phyloP scores from a whole-genome alignment of 2,797 vertebrate species.

The Emys orbicularis region DNA sequence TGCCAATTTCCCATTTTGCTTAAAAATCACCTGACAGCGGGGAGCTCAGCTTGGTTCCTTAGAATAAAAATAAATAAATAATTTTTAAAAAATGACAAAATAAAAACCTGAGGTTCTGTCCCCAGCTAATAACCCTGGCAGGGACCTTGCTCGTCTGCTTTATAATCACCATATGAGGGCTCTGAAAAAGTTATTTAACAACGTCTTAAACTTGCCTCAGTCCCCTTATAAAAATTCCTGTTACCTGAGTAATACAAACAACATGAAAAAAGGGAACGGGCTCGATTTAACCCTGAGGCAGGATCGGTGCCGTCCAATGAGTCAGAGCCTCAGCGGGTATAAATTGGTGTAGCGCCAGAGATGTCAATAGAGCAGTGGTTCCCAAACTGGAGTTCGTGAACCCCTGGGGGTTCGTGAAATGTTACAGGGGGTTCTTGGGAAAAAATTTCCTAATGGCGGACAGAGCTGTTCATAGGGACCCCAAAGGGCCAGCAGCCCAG shows the following conservation, averaged over 20 bases:
- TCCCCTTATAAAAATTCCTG: fast-evolving
- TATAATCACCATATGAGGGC: fast-evolving
- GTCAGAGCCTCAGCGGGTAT: too few species aligned
- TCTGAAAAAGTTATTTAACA: not conserved
- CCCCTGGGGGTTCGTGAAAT: too few species aligned
- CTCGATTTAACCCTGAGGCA: not conserved
- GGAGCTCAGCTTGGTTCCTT: not conserved
- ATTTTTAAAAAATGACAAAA: not conserved
- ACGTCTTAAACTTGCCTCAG: fast-evolving
- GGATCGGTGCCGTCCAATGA: too few species aligned
- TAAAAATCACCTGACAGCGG: not conserved
- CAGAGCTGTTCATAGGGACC: too few species aligned
- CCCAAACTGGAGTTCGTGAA: too few species aligned
- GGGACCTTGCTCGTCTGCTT: not conserved
- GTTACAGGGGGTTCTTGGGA: too few species aligned
- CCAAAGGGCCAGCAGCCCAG: too few species aligned
- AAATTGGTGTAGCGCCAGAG: not conserved
- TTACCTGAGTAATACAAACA: fast-evolving
- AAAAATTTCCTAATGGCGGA: too few species aligned
- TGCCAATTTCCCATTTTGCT: not conserved
- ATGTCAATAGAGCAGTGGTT: not conserved
- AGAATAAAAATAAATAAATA: not conserved
- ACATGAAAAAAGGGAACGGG: fast-evolving
- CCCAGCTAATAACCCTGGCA: not conserved
- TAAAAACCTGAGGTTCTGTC: not conserved